Evolutionary conservation across 2,888 invertebrate species (phyloP).

Genomic region (Toxonevra muliebris): DNA sequence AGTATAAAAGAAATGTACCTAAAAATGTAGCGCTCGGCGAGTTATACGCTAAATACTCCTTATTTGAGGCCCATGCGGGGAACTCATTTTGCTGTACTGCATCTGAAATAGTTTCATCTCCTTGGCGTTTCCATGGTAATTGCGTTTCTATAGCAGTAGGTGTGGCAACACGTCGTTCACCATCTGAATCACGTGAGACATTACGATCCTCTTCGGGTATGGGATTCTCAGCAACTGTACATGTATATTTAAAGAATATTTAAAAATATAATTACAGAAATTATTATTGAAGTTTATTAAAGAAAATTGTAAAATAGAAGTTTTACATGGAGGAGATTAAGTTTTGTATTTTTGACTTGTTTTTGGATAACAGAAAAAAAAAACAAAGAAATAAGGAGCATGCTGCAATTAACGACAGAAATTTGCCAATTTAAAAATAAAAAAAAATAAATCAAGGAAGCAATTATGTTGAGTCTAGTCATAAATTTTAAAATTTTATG

Average conservation of each 20-base stretch:
- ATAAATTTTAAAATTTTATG: too few relatives aligned
- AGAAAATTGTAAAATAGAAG: too few relatives aligned
- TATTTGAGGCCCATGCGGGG: constrained; percentile 94
- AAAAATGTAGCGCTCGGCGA: constrained; percentile 92
- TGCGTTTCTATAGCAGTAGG: constrained; percentile 90
- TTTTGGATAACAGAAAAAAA: too few relatives aligned
- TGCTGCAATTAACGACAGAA: too few relatives aligned
- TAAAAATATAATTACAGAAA: not conserved
- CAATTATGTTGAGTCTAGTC: too few relatives aligned
- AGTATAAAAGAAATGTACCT: constrained; percentile 68
- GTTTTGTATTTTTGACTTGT: too few relatives aligned
- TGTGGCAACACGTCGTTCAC: constrained; percentile 80
- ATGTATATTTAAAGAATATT: constrained; percentile 13
- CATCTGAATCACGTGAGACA: constrained; percentile 64
- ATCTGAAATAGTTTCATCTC: constrained; percentile 73
- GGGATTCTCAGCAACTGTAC: constrained; percentile 59
- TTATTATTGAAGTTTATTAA: too few relatives aligned
- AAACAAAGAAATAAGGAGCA: too few relatives aligned
- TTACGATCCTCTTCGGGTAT: constrained; percentile 62
- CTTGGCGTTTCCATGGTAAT: constrained; percentile 91
- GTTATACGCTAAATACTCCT: constrained; percentile 90
- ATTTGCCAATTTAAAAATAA: too few relatives aligned
- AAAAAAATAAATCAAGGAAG: too few relatives aligned
- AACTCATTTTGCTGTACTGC: constrained; percentile 86
- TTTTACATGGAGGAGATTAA: too few relatives aligned